Evolutionary conservation across 1,140 invertebrate genomes (phyloP), one percentile per base, ranked within the genome.

Genomic region (Meloidogyne floridensis): DNA sequence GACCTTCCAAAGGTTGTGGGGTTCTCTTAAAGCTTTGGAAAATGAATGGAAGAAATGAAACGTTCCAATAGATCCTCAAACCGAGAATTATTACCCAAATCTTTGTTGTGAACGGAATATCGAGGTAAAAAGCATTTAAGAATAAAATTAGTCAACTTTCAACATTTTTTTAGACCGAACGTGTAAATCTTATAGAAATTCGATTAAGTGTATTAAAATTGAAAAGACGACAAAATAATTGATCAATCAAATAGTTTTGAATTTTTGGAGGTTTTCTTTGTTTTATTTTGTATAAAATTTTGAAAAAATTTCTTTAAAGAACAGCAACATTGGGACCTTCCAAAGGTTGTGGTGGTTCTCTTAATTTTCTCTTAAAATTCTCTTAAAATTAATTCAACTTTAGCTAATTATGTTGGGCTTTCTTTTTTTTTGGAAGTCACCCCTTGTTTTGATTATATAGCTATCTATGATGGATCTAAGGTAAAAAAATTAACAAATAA

Each of bases 401-500:
- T 65, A n/a, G 59, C 59, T n/a, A 65, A 65, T 65, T 6, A 65
- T 65, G n/a, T 65, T 65, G 15, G 51, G n/a, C 15, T 73, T 32
- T 42, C 53, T 13, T 32, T 51, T 56, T 51, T 51, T 56, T 51
- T 51, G 2, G 72, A 59, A 70, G 47, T 80, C 7, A 59, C 32
- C 10, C 76, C 42, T 9, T 86, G 85, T 73, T 86, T 86, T 71
- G 85, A 86, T 69, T 86, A 84, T 81, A 47, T 87, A 15, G 85
- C 85, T 42, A 90, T 89, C 59, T 89, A 89, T 78, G 88, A 89
- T 77, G 88, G 88, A 20, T 82, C 83, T 13, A 84, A 85, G 74
- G 81, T 79, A n/a, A n/a, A 15, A 7, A 32, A n/a, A n/a, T n/a
- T n/a, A 2, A 47, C 6, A 18, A 78, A 15, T 78, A 70, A 42